phyloP scores from a whole-genome alignment of 30 jellyfish, hydroid and myxozoan genomes.

The Turritopsis dohrnii region DNA sequence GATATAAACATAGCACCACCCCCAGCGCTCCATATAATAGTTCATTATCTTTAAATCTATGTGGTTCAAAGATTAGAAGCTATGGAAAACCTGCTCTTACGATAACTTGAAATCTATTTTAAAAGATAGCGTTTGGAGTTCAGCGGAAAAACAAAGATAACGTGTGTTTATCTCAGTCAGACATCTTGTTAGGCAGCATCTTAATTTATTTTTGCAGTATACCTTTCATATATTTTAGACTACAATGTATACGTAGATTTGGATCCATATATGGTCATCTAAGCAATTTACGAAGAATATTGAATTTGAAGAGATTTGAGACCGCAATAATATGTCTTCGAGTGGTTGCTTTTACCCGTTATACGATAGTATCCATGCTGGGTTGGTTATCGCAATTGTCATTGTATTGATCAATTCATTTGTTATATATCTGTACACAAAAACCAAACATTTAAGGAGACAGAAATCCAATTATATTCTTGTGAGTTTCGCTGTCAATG shows the following conservation, averaged over 20 bases:
- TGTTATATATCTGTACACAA: not conserved
- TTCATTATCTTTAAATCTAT: no score
- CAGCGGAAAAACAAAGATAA: no score
- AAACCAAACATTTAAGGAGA: not conserved
- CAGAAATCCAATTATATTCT: constrained; percentile 2
- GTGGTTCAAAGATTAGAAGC: no score
- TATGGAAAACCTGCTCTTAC: no score
- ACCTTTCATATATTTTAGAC: no score
- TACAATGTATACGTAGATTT: not conserved
- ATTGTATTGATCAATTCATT: not conserved
- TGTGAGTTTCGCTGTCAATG: constrained; percentile 1
- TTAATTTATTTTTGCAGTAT: no score
- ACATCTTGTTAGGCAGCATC: no score
- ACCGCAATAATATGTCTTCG: not conserved
- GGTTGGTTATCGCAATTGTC: not conserved
- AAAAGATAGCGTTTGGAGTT: no score
- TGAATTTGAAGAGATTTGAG: not conserved
- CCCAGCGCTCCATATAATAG: no score
- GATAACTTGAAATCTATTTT: no score
- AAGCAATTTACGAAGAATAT: not conserved
- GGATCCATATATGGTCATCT: not conserved
- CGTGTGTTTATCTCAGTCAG: no score
- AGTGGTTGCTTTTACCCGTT: not conserved
- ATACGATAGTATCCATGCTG: not conserved
- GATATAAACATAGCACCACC: no score